These are phyloP conservation scores for Pocillopora grandis DNA, from an alignment of 92 coral and sea anemone genomes.

Conservation along the genomic window DNA sequence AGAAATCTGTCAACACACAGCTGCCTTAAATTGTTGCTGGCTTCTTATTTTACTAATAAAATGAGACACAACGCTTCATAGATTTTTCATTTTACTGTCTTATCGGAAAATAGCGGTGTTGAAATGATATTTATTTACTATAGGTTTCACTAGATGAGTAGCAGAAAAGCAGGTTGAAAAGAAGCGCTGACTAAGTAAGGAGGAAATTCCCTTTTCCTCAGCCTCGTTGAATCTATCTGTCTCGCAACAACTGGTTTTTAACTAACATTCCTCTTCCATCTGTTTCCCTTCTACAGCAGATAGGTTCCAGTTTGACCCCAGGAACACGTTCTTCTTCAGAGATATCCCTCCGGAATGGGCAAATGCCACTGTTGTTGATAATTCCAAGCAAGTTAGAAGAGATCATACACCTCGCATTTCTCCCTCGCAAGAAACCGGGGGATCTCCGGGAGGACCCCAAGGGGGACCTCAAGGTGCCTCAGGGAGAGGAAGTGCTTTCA, in stretches of 20 bases:
- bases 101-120: too few relatives aligned
- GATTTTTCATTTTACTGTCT: too few relatives aligned
- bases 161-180: too few relatives aligned
- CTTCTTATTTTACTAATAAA: too few relatives aligned
- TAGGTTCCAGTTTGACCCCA: constrained; percentile 42
- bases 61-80: too few relatives aligned
- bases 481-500: constrained; percentile 79
- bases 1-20: neutral
- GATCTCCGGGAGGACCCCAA: constrained; percentile 26
- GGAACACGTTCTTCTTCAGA: constrained; percentile 35
- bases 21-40: too few relatives aligned
- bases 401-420: constrained; percentile 18
- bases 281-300: constrained; percentile 11
- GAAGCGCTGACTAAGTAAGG: too few relatives aligned
- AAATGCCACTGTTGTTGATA: constrained; percentile 19
- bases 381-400: constrained; percentile 19
- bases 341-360: constrained; percentile 28
- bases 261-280: neutral
- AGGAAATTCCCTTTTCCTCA: too few relatives aligned
- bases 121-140: too few relatives aligned
- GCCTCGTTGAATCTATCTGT: neutral
- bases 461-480: neutral
- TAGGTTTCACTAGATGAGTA: too few relatives aligned
- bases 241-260: neutral
- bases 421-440: constrained; percentile 21